phyloP scores from a whole-genome alignment of 2,113 vertebrate species.

The Podocnemis expansa region DNA sequence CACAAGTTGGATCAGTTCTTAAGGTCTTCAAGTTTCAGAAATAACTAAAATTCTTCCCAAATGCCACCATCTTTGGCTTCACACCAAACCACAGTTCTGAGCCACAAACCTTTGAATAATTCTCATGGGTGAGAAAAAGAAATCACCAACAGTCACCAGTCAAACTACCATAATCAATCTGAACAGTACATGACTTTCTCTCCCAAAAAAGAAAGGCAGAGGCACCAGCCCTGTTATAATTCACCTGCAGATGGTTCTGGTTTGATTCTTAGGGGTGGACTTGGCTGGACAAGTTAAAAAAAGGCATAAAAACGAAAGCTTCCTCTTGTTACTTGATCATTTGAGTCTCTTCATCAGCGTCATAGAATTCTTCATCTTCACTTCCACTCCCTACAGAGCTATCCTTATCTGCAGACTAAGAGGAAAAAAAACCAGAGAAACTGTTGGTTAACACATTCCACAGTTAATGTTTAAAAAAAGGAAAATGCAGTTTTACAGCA shows the following conservation, averaged over 20 bases:
- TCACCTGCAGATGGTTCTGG: neutral
- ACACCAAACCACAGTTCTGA: neutral
- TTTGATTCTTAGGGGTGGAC: neutral
- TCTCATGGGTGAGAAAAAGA: neutral
- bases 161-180: neutral
- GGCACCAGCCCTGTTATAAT: neutral
- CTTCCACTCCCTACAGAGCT: slow-evolving; percentile 68
- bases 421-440: neutral
- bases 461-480: neutral
- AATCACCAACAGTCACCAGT: neutral
- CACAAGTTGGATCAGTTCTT: neutral
- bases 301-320: neutral
- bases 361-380: slow-evolving; percentile 81
- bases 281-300: slow-evolving; percentile 10
- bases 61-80: slow-evolving; percentile 3
- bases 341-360: slow-evolving; percentile 80
- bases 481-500: neutral
- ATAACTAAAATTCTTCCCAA: neutral
- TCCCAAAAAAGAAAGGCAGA: neutral
- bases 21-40: neutral
- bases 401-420: slow-evolving; percentile 70
- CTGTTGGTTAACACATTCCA: neutral
- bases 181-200: neutral
- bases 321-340: slow-evolving; percentile 79
- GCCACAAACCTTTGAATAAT: neutral